phyloP scores from a whole-genome alignment of 64 coral and sea anemone species.

The Pocillopora verrucosa region DNA sequence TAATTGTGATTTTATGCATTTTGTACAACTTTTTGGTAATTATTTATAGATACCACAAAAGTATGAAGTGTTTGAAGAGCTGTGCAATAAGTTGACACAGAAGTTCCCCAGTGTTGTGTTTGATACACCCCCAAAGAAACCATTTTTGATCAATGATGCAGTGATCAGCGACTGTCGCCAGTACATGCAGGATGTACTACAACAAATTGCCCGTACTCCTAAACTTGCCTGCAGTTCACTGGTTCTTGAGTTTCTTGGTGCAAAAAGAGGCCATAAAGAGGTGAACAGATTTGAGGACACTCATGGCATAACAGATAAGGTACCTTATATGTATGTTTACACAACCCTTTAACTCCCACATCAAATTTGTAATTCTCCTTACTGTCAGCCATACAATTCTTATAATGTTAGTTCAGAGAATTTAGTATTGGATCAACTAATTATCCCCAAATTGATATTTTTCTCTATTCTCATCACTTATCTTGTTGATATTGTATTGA shows the following conservation, averaged over 20 bases:
- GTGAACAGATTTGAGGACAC: conserved; percentile 36
- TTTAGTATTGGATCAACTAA: no score
- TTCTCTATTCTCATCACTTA: no score
- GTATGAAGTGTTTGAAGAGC: conserved; percentile 81
- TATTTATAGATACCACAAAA: conserved; percentile 74
- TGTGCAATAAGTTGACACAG: conserved; percentile 68
- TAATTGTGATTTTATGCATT: background rate
- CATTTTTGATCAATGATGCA: conserved; percentile 56
- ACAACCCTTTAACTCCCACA: no score
- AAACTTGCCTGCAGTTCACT: conserved; percentile 82
- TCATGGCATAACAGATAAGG: background rate
- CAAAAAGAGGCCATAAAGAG: conserved; percentile 42
- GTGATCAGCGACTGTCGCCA: conserved; percentile 57
- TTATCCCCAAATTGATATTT: no score
- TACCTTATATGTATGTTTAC: background rate
- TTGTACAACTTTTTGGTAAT: background rate
- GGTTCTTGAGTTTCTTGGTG: conserved; percentile 78
- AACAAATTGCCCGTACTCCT: conserved; percentile 81
- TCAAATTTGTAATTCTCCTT: no score
- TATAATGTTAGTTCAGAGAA: no score
- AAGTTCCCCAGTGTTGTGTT: conserved; percentile 87
- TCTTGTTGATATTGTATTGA: no score
- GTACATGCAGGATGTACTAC: conserved; percentile 78
- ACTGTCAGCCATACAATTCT: no score
- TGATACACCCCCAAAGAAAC: conserved; percentile 68